Conservation (phyloP, 2,113 vertebrate genomes). For the Myocastor coypus region DNA sequence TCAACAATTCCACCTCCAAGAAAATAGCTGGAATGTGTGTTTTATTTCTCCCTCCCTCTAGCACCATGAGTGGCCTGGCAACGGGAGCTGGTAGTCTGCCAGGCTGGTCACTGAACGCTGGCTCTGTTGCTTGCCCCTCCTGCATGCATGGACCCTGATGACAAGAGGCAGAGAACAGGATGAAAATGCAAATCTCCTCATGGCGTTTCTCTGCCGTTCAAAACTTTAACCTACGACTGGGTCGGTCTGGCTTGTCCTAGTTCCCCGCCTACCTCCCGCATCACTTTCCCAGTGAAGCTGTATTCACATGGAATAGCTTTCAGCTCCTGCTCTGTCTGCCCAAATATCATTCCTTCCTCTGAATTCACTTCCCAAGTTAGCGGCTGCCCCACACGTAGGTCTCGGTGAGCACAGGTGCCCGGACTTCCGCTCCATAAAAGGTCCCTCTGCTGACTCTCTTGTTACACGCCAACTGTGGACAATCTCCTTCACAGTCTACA, state of each 20-base stretch:
- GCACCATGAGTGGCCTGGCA: not conserved
- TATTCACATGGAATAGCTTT: not conserved
- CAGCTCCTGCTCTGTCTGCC: not conserved
- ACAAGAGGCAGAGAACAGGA: not conserved
- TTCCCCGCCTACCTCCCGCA: not conserved
- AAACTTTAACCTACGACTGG: not conserved
- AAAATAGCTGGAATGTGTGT: not conserved
- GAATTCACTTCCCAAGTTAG: not conserved
- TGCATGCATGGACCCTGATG: accelerated
- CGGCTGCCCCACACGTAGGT: not conserved
- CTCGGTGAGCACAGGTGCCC: not conserved
- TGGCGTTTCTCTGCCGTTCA: not conserved
- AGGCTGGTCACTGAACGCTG: not conserved
- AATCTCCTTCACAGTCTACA: not conserved
- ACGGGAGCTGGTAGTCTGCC: not conserved
- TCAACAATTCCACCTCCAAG: not conserved
- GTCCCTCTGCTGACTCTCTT: too few relatives aligned
- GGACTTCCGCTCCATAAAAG: not conserved
- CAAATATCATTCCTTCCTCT: not conserved
- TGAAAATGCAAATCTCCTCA: not conserved
- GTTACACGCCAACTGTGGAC: not conserved
- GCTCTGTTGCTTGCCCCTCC: not conserved
- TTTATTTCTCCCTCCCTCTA: not conserved
- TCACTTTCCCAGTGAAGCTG: not conserved
- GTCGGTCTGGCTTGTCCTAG: too few relatives aligned